These are phyloP conservation scores for Rhinoptilus africanus DNA, from an alignment of 2,113 vertebrate species.

Conservation along the genomic window DNA sequence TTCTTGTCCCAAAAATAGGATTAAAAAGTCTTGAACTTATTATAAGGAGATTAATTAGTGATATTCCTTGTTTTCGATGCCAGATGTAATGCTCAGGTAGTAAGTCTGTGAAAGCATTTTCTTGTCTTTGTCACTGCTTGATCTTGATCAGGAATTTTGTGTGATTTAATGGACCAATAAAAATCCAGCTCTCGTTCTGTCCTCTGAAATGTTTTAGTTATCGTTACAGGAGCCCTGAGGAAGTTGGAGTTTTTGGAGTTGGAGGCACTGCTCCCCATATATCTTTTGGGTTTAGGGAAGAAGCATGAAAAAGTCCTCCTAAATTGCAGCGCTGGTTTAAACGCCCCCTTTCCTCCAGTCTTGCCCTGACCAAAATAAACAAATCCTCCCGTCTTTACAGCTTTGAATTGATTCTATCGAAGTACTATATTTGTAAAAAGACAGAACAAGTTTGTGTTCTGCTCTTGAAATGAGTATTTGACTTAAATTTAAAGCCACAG, in stretches of 20 bases:
- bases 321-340: not conserved
- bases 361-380: not conserved
- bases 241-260: not conserved
- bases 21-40: not conserved
- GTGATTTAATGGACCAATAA: not conserved
- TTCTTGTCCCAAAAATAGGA: not conserved
- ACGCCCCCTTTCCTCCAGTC: accelerated
- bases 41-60: not conserved
- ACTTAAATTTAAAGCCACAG: not conserved
- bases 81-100: not conserved
- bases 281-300: not conserved
- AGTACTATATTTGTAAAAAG: not conserved
- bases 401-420: not conserved
- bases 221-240: not conserved
- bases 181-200: not conserved
- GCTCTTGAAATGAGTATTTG: not conserved
- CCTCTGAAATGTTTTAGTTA: not conserved
- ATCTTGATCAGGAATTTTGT: not conserved
- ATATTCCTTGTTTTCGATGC: not conserved
- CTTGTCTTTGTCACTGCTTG: not conserved
- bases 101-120: not conserved
- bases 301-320: not conserved
- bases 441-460: not conserved
- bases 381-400: not conserved
- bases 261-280: not conserved